Base-by-base conservation (phyloP, 2,113 vertebrate species). In the Pelusios castaneus region DNA sequence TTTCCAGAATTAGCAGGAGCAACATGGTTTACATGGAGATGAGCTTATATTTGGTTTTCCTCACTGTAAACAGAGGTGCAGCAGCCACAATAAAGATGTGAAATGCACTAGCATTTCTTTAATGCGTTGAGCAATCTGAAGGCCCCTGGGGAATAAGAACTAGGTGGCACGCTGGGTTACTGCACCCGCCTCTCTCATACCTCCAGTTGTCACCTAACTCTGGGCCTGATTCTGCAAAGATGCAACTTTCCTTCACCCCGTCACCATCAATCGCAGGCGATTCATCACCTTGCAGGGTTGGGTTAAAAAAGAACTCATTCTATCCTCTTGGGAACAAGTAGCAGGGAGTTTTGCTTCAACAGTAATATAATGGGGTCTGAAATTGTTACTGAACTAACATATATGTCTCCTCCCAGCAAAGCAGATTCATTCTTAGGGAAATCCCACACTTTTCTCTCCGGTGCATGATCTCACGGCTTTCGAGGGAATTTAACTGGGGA, bases 371-470 rank as follows among this genome's bases (percentile, higher is more conserved):
- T 11, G 1, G 13, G 89, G 78, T 10, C 21, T 84, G 17, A 70
- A 0, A 0, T 24, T 82, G 2, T 73, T 19, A 11, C 8, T 24
- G 63, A 60, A 34, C 6, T 3, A 2, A 43, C 49, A 89, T n/a
- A 31, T n/a, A 16, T 19, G n/a, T 10, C 34, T 0, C 38, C 47
- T 27, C 60, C 38, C 8, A 0, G 2, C 4, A 63, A 17, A 80
- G 54, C 75, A 54, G 67, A 5, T 5, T 0, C 16, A 41, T 73
- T 67, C 56, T 89, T 75, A 79, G 47, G 2, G 8, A 19, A 38
- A 31, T 1, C 3, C 51, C 5, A 52, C 51, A 52, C 14, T 52
- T 52, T 52, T 52, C 51, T 52, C 16, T 52, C 12, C 14, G 17
- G 51, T 52, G 51, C 51, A 52, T 52, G 31, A 45, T 13, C 9